Evolutionary conservation across 2,888 invertebrate species (phyloP), one percentile per base, ranked within the genome.

Genomic region (Steinernema hermaphroditum): DNA sequence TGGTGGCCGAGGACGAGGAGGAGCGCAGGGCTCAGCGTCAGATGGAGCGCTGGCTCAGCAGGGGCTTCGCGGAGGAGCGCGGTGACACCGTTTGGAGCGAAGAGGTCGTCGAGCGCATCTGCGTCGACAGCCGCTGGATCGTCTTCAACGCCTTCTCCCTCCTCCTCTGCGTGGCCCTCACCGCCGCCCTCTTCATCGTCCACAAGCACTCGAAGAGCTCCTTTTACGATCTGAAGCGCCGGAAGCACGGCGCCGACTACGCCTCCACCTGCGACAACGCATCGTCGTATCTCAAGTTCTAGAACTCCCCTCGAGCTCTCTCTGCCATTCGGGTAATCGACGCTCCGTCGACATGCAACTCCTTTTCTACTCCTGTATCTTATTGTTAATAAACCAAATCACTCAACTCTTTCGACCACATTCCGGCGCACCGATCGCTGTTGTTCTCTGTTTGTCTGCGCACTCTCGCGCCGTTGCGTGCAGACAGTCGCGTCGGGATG

Each of bases 1-100:
- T 57, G 6, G 74, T 77, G 34, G 69, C 57, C 22, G 77, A 77
- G 22, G 73, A 76, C 32, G 72, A 71, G 14, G 76, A 76, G 34
- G 76, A 76, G 50, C 46, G 43, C 24, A 14, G 54, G 19, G 76
- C 75, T 2, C 76, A 76, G 43, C 68, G 68, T 16, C 75, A 76
- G 68, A 43, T 76, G 44, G 76, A 76, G 70, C 32, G 43, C 6
- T 76, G 76, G 76, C 14, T 76, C 32, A 68, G 24, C 22, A 57
- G 68, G 49, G 76, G 75, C 22, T 62, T 62, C 62, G 62, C 27
- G 16, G 62, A 32, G 29, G 62, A 62, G 62, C 62, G 32, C 4
- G 27, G 62, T 14, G 54, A 54, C 12, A 27, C 22, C 22, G 29
- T 62, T 1, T 62, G 62, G 62, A 62, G 32, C 62, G 62, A 62